Evolutionary conservation across 2,797 vertebrate genomes (phyloP).

Genomic region (Artibeus lituratus): DNA sequence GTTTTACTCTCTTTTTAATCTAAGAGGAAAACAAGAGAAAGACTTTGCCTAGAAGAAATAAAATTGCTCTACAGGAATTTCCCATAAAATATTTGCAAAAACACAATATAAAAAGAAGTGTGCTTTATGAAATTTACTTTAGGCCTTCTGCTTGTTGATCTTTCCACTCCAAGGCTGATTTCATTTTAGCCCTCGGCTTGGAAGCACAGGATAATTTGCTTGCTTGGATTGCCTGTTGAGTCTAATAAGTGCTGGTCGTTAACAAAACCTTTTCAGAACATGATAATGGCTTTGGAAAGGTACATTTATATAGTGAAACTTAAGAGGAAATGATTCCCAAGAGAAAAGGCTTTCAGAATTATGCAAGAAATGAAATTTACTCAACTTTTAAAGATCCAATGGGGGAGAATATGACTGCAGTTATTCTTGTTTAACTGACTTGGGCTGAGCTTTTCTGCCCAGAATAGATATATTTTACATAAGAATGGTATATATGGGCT

Average conservation of each 20-base stretch:
- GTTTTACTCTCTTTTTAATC: background rate
- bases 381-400: constrained; percentile 56
- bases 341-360: constrained; percentile 59
- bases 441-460: background rate
- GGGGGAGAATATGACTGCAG: constrained; percentile 40
- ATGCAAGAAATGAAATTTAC: constrained; percentile 71
- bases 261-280: constrained; percentile 50
- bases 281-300: constrained; percentile 25
- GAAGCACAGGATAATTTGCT: constrained; percentile 30
- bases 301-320: constrained; percentile 16
- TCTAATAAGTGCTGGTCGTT: constrained; percentile 29
- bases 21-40: background rate
- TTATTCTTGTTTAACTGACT: constrained; percentile 58
- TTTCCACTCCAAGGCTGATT: constrained; percentile 13
- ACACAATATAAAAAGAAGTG: background rate
- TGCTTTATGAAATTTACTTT: constrained; percentile 46
- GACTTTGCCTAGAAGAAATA: background rate
- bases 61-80: background rate
- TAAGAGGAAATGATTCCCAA: constrained; percentile 39
- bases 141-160: background rate
- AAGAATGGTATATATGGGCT: constrained; percentile 58
- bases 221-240: background rate
- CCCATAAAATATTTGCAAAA: constrained; percentile 16
- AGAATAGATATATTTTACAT: constrained; percentile 71
- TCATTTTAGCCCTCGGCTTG: background rate